These are phyloP conservation scores for Parascotia fuliginaria DNA, from an alignment of 2,888 invertebrate genomes.

Conservation along the genomic window DNA sequence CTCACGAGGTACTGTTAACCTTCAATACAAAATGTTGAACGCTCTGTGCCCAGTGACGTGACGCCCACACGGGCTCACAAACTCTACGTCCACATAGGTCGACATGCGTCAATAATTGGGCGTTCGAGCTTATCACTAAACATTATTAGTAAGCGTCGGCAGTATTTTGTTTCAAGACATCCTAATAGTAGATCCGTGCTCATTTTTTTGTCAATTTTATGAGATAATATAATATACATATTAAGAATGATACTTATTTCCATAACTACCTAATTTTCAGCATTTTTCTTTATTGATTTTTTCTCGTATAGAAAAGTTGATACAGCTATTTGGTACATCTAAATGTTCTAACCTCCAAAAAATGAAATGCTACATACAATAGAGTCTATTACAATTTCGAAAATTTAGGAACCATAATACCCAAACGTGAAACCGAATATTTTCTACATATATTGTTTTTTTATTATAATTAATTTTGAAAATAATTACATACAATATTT, in stretches of 20 bases:
- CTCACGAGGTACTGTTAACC: conserved; percentile 51
- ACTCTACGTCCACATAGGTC: conserved; percentile 40
- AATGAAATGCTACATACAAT: conserved; percentile 83
- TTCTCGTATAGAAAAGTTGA: conserved; percentile 83
- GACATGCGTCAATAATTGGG: conserved; percentile 43
- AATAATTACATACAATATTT: conserved; percentile 78
- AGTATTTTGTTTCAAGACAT: conserved; percentile 76
- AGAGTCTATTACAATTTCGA: conserved; percentile 86
- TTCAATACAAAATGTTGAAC: conserved; percentile 75
- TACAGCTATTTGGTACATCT: conserved; percentile 85
- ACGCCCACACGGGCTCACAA: conserved; percentile 15
- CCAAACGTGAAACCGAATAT: conserved; percentile 83
- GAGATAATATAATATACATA: conserved; percentile 62
- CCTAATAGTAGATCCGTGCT: conserved; percentile 84
- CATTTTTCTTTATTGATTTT: conserved; percentile 76
- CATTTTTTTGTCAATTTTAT: conserved; percentile 71
- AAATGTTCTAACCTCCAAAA: conserved; percentile 81
- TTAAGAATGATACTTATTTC: conserved; percentile 79
- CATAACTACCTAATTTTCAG: conserved; percentile 80
- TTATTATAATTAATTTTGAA: conserved; percentile 82
- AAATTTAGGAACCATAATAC: conserved; percentile 87
- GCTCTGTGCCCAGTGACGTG: conserved; percentile 45
- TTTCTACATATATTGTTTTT: conserved; percentile 76
- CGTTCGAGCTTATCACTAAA: conserved; percentile 68
- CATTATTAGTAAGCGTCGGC: conserved; percentile 76